phyloP scores from a whole-genome alignment of 2,888 invertebrate genomes.

The Drosophila maculinotata region DNA sequence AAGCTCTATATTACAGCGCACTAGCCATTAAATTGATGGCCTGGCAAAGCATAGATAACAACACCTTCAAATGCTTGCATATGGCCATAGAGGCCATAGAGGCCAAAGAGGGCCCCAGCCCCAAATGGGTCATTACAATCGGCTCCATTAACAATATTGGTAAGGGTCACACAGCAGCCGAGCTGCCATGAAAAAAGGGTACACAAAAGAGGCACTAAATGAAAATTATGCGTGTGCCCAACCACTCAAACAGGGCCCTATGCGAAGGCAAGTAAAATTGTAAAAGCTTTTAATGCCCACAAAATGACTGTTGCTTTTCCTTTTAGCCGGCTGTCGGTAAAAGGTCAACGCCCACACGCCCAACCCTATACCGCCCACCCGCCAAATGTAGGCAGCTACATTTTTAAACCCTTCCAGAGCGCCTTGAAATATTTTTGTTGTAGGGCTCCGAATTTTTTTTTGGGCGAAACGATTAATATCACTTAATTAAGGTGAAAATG shows the following conservation, averaged over 20 bases:
- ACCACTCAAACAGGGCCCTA: slow-evolving; percentile 24
- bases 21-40: slow-evolving; percentile 62
- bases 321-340: slow-evolving; percentile 13
- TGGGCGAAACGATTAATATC: slow-evolving; percentile 71
- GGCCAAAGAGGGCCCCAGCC: slow-evolving; percentile 5
- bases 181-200: slow-evolving; percentile 22
- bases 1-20: slow-evolving; percentile 4
- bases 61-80: slow-evolving; percentile 55
- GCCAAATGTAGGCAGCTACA: background rate
- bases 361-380: slow-evolving; percentile 8
- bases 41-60: slow-evolving; percentile 39
- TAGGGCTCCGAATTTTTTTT: slow-evolving; percentile 10
- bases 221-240: slow-evolving; percentile 70
- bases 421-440: slow-evolving; percentile 38
- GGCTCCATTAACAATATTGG: slow-evolving; percentile 77
- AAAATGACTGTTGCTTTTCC: slow-evolving; percentile 60
- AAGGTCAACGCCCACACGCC: slow-evolving; percentile 33
- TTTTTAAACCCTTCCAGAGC: slow-evolving; percentile 3
- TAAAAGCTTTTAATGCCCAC: slow-evolving; percentile 74
- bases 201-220: slow-evolving; percentile 65
- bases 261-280: slow-evolving; percentile 48
- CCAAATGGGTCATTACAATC: slow-evolving; percentile 62
- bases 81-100: slow-evolving; percentile 38
- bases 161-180: slow-evolving; percentile 27
- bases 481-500: slow-evolving; percentile 81